phyloP scores from a whole-genome alignment of 2,888 invertebrate genomes.

The Conops quadrifasciatus region DNA sequence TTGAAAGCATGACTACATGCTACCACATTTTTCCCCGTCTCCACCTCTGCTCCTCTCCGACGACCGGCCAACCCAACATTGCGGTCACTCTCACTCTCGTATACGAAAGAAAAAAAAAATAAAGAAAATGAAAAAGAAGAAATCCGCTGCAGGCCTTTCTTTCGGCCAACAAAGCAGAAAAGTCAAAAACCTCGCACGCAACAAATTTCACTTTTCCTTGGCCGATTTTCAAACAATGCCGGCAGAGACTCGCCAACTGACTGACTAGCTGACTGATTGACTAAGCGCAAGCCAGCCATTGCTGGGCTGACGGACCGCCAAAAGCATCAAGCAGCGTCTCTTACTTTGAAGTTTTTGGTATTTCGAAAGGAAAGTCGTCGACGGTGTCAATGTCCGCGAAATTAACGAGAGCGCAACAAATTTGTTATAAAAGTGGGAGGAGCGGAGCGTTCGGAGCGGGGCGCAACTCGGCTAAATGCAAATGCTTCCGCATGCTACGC shows the following conservation, averaged over 20 bases:
- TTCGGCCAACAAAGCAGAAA: conserved; percentile 27
- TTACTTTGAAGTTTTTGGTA: background rate
- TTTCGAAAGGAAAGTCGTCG: background rate
- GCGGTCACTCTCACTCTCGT: conserved; percentile 10
- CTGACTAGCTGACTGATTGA: conserved; percentile 3
- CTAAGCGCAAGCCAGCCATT: background rate
- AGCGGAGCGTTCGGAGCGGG: background rate
- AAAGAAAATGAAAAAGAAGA: conserved; percentile 16
- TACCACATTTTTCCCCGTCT: background rate
- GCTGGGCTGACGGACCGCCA: background rate
- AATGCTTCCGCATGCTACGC: conserved; percentile 5
- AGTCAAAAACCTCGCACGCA: conserved; percentile 43
- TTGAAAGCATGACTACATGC: background rate
- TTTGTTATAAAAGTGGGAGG: background rate
- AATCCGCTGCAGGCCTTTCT: conserved; percentile 1
- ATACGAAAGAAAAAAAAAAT: too few species aligned
- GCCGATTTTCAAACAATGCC: conserved; percentile 25
- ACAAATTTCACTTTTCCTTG: conserved; percentile 44
- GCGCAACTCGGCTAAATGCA: background rate
- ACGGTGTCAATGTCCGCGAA: conserved; percentile 24
- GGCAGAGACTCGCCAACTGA: background rate
- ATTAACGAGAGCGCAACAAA: background rate
- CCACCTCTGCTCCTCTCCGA: background rate
- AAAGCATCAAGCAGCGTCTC: background rate
- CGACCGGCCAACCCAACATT: background rate